Conservation (phyloP, 2,888 invertebrate species). For the Philaethria dido region DNA sequence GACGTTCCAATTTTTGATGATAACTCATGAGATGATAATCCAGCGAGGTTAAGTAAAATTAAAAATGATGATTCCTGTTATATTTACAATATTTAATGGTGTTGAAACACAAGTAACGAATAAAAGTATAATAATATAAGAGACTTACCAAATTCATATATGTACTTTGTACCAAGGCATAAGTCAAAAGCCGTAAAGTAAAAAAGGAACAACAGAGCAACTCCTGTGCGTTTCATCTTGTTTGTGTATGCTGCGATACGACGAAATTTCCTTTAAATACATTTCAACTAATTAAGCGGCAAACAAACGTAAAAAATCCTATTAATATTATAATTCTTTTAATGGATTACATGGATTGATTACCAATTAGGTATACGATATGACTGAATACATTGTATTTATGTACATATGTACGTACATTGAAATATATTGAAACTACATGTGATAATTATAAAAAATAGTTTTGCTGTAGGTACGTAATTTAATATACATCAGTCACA, state of each 20-base stretch:
- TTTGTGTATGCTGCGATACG: too few relatives aligned
- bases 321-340: constrained; percentile 5
- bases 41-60: too few relatives aligned
- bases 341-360: constrained; percentile 9
- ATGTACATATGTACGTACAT: neutral
- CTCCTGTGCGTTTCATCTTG: constrained; percentile 23
- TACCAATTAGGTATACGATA: neutral
- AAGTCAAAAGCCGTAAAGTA: neutral
- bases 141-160: constrained; percentile 37
- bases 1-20: too few relatives aligned
- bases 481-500: too few relatives aligned
- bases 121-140: neutral
- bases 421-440: too few relatives aligned
- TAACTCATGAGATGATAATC: too few relatives aligned
- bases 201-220: constrained; percentile 23
- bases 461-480: too few relatives aligned
- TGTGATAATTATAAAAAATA: too few relatives aligned
- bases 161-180: constrained; percentile 1
- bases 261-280: neutral
- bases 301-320: constrained; percentile 1
- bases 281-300: neutral
- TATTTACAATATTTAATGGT: too few relatives aligned
- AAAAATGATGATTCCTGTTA: too few relatives aligned
- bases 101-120: too few relatives aligned
- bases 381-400: neutral